These are phyloP conservation scores for Patiria pectinifera DNA, from an alignment of 53 echinoderm and acorn worm genomes.

Conservation along the genomic window DNA sequence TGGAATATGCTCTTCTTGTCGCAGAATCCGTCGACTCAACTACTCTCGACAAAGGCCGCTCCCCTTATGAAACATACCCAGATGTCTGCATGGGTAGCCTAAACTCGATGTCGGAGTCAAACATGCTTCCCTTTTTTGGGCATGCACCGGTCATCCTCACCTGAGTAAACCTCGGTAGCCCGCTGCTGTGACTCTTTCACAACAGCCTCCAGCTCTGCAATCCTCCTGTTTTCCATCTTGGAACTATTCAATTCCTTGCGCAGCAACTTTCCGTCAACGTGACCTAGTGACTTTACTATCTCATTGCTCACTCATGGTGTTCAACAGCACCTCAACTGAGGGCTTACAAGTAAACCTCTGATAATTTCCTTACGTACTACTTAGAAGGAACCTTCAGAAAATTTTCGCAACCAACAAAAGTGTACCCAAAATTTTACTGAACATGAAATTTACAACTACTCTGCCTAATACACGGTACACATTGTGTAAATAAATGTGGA, in stretches of 20 bases:
- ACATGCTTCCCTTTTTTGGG: background rate
- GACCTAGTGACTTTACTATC: no score
- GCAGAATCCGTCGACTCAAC: no score
- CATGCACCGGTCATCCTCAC: background rate
- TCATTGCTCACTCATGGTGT: background rate
- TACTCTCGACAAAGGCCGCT: background rate
- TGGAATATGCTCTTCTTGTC: no score
- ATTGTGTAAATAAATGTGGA: no score
- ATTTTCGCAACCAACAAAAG: background rate
- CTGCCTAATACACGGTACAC: no score
- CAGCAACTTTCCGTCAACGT: background rate
- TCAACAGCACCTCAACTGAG: no score
- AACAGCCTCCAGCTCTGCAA: constrained; percentile 4
- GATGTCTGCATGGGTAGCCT: constrained; percentile 9
- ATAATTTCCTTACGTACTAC: background rate
- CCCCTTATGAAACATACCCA: constrained; percentile 7
- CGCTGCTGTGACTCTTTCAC: constrained; percentile 4
- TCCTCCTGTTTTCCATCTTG: background rate
- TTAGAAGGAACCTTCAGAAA: background rate
- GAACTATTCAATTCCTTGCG: background rate
- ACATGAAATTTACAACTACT: no score
- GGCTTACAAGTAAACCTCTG: background rate
- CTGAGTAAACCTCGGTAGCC: background rate
- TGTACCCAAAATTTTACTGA: no score
- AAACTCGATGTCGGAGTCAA: constrained; percentile 16